These are phyloP conservation scores for Eupithecia inturbata DNA, from an alignment of 2,888 invertebrate genomes.

Conservation along the genomic window DNA sequence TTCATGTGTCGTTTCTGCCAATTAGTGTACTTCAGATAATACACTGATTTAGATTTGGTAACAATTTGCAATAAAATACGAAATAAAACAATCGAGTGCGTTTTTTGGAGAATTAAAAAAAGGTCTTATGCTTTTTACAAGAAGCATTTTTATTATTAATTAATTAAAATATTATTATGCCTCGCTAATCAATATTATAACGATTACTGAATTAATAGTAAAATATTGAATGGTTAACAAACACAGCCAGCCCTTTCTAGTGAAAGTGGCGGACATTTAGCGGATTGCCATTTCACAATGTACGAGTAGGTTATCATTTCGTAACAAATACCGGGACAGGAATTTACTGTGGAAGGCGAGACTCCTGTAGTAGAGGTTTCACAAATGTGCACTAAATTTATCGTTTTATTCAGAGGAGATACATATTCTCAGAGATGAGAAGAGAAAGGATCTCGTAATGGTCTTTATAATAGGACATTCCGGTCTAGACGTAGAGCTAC, in stretches of 20 bases:
- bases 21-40: too few species aligned
- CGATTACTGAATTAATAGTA: not conserved
- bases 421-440: not conserved
- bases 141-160: not conserved
- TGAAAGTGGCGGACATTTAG: slow-evolving; percentile 53
- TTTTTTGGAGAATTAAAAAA: too few species aligned
- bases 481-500: not conserved
- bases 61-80: too few species aligned
- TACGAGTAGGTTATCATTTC: slow-evolving; percentile 50
- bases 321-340: slow-evolving; percentile 54
- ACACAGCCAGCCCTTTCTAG: slow-evolving; percentile 46
- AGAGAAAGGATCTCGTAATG: not conserved
- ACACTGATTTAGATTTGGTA: too few species aligned
- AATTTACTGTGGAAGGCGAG: slow-evolving; percentile 1
- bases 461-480: not conserved
- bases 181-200: not conserved
- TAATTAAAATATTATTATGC: not conserved
- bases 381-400: not conserved
- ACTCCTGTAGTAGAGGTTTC: not conserved
- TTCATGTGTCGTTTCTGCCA: too few species aligned
- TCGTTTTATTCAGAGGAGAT: not conserved
- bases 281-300: slow-evolving; percentile 53
- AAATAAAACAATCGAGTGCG: too few species aligned
- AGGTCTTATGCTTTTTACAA: not conserved
- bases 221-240: slow-evolving; percentile 13